Percentiles rank a stretch among this genome's conserved stretches.
phyloP scores from a whole-genome alignment of 2,797 vertebrate genomes.

The Amblyopsis hoosieri region DNA sequence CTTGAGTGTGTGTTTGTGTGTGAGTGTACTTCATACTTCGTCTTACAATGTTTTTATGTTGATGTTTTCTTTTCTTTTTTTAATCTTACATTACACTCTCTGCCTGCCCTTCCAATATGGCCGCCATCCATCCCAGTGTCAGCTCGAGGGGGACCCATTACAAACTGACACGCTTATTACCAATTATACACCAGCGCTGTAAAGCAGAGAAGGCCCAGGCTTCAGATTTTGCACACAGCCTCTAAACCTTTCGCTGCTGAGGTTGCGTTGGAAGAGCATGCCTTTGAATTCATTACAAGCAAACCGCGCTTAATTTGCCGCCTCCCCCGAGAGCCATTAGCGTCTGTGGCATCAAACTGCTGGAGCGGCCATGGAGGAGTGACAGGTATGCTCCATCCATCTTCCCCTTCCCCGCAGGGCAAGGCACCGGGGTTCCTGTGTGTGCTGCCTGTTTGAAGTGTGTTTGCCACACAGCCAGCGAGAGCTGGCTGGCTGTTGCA shows the following conservation, averaged over 20 bases:
- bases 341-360: slow-evolving; percentile 86
- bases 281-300: slow-evolving; percentile 91
- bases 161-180: slow-evolving; percentile 37
- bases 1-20: not conserved
- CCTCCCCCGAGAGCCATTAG: slow-evolving; percentile 90
- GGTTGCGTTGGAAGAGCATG: slow-evolving; percentile 57
- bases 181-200: slow-evolving; percentile 31
- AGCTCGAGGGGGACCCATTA: slow-evolving; percentile 22
- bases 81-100: slow-evolving; percentile 12
- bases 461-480: slow-evolving; percentile 31
- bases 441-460: slow-evolving; percentile 22
- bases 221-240: slow-evolving; percentile 8
- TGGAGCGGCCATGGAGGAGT: slow-evolving; percentile 79
- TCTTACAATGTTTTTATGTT: slow-evolving; percentile 9
- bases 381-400: slow-evolving; percentile 79
- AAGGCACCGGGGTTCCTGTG: slow-evolving; percentile 21
- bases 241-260: slow-evolving; percentile 35
- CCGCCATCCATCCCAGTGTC: slow-evolving; percentile 9
- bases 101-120: slow-evolving; percentile 11
- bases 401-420: slow-evolving; percentile 34
- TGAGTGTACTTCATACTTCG: not conserved
- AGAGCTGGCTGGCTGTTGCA: not conserved
- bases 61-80: slow-evolving; percentile 26
- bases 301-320: slow-evolving; percentile 88
- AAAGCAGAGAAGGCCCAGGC: slow-evolving; percentile 11